Base-by-base conservation (phyloP, 2,888 invertebrate genomes). In the Carcina quercana region DNA sequence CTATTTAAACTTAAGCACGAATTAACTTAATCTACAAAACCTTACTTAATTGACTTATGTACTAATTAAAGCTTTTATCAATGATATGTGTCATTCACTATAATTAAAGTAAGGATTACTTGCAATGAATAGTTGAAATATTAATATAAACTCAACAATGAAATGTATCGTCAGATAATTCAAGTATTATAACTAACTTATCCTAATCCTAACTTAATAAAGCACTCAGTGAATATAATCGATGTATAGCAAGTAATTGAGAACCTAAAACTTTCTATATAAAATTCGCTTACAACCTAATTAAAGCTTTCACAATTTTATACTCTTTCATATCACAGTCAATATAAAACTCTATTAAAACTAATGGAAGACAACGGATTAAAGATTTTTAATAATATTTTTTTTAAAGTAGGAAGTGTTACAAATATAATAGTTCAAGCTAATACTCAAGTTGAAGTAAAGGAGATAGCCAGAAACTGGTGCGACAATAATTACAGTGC, bases 401-500 rank as follows among this genome's bases (percentile, higher is more conserved):
- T n/a, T n/a, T n/a, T n/a, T 10, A 20, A n/a, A 24, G 24, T 11
- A 24, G 11, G 4, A 6, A 24, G 6, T 24, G 24, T 12, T 24
- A 10, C 20, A 20, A 20, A n/a, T n/a, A n/a, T n/a, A n/a, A n/a
- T n/a, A n/a, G n/a, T n/a, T n/a, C n/a, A n/a, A n/a, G n/a, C n/a
- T n/a, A 56, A 52, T 55, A 58, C 53, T 64, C 57, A 50, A 62
- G 14, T 14, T 3, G 26, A 21, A 19, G 24, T 24, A 11, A 19
- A 14, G 61, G 56, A 55, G 59, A 62, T 59, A 72, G 65, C 55
- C 53, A 53, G 62, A 64, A 59, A 61, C 47, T 59, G 53, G 80
- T 80, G 80, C 80, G 59, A 49, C 52, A 53, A 55, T 72, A 72
- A 72, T 68, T 78, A 80, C 80, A 82, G 82, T 83, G 82, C 80